Evolutionary conservation across 2,888 invertebrate species (phyloP).

Genomic region (Pyrgus malvae): DNA sequence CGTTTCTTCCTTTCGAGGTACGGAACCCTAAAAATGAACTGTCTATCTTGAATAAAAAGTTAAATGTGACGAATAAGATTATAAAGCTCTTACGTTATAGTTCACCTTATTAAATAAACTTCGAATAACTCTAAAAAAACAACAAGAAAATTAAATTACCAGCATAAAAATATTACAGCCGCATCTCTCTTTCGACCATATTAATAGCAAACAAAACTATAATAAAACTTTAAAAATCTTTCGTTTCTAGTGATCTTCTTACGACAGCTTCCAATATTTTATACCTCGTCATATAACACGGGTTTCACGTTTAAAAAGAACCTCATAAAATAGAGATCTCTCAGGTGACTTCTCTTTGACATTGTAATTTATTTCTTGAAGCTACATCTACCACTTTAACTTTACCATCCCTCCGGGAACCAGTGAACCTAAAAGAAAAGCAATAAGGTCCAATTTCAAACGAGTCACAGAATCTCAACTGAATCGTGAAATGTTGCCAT

Average conservation of each 20-base stretch:
- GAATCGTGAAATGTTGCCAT: constrained; percentile 17
- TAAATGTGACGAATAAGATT: too few relatives aligned
- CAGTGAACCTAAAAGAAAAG: neutral
- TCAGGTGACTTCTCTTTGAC: constrained; percentile 59
- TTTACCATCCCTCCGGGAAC: neutral
- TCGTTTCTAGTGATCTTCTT: constrained; percentile 9
- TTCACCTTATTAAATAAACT: too few relatives aligned
- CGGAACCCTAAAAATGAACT: too few relatives aligned
- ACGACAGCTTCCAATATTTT: constrained; percentile 31
- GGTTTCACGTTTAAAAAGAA: constrained; percentile 51
- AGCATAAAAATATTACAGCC: constrained; percentile 19
- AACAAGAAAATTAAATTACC: neutral
- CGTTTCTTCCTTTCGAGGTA: too few relatives aligned
- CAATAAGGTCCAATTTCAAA: constrained; percentile 14
- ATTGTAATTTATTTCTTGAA: constrained; percentile 54
- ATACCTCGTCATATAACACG: constrained; percentile 45
- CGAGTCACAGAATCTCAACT: constrained; percentile 9
- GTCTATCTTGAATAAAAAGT: too few relatives aligned
- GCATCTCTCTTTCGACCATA: constrained; percentile 19
- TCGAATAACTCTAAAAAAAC: constrained; percentile 7
- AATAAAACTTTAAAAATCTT: constrained; percentile 21
- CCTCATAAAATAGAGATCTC: constrained; percentile 53
- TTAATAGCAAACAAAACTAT: constrained; percentile 17
- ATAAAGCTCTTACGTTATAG: too few relatives aligned
- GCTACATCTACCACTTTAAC: constrained; percentile 30